Conservation (phyloP, 2,888 invertebrate species). For the Pyralis farinalis region DNA sequence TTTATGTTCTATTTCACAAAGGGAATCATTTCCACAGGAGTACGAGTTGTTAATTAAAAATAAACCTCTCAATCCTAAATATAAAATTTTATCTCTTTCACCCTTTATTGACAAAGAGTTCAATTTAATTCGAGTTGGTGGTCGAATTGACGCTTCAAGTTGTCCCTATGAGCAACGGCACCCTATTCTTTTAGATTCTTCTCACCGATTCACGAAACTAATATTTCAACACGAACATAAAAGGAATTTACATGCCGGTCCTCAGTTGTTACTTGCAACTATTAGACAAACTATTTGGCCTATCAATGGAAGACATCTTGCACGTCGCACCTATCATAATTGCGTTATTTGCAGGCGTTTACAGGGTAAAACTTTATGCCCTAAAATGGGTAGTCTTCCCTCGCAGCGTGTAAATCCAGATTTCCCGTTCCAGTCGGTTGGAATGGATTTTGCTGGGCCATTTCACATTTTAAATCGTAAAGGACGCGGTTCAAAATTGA, state of each 20-base stretch:
- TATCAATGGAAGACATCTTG: constrained; percentile 13
- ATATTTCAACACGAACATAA: constrained; percentile 19
- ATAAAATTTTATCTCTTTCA: constrained; percentile 18
- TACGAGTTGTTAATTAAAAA: constrained; percentile 9
- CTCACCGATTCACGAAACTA: constrained; percentile 18
- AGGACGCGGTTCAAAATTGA: constrained; percentile 14
- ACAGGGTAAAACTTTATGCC: not conserved
- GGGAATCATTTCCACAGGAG: constrained; percentile 13
- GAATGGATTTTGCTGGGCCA: constrained; percentile 4
- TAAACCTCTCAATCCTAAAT: constrained; percentile 15
- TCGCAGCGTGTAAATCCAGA: not conserved
- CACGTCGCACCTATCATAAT: not conserved
- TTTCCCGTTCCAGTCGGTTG: constrained; percentile 17
- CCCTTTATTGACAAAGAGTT: constrained; percentile 16
- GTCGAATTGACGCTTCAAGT: constrained; percentile 13
- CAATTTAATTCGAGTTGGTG: constrained; percentile 19
- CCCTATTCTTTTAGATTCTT: constrained; percentile 16
- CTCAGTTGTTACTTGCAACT: constrained; percentile 20
- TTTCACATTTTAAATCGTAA: constrained; percentile 12
- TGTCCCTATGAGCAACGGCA: constrained; percentile 16
- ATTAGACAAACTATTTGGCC: constrained; percentile 22
- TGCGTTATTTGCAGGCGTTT: constrained; percentile 1
- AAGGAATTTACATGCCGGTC: constrained; percentile 20
- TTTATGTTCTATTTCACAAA: constrained; percentile 16
- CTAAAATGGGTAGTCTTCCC: constrained; percentile 8